phyloP scores from a whole-genome alignment of 2,797 vertebrate genomes.

The Cephalopachus bancanus region DNA sequence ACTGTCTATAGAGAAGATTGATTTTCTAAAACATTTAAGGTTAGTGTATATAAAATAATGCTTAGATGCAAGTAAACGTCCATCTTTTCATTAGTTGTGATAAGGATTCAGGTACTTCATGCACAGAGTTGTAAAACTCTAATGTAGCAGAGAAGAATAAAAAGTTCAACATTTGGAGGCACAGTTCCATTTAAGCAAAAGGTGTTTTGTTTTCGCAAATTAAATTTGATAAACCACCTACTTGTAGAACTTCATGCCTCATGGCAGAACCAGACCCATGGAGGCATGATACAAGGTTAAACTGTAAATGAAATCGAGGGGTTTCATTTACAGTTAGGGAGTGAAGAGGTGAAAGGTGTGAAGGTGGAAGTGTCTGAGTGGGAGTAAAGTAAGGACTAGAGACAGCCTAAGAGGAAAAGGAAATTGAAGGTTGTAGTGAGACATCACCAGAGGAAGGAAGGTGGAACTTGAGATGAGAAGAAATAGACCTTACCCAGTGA shows the following conservation, averaged over 20 bases:
- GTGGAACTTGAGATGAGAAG: background rate
- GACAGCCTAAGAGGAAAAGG: background rate
- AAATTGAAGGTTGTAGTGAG: background rate
- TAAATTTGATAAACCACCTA: background rate
- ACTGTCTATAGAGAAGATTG: background rate
- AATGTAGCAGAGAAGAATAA: background rate
- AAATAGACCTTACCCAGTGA: background rate
- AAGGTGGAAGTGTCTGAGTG: background rate
- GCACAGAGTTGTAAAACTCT: background rate
- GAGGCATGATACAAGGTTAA: background rate
- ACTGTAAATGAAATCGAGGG: background rate
- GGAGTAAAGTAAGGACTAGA: background rate
- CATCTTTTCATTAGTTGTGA: conserved; percentile 20
- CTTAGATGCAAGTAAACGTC: conserved; percentile 21
- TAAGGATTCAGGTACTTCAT: background rate
- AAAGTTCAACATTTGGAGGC: background rate
- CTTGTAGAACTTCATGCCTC: background rate
- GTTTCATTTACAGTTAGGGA: background rate
- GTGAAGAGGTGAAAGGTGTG: background rate
- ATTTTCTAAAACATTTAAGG: conserved; percentile 11
- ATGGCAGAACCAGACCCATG: background rate
- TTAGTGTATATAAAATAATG: background rate
- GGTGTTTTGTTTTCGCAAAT: conserved; percentile 32
- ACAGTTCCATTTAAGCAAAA: background rate
- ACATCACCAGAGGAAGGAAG: background rate